Conservation (phyloP, 2,888 invertebrate genomes). For the Lochmaea capreae region DNA sequence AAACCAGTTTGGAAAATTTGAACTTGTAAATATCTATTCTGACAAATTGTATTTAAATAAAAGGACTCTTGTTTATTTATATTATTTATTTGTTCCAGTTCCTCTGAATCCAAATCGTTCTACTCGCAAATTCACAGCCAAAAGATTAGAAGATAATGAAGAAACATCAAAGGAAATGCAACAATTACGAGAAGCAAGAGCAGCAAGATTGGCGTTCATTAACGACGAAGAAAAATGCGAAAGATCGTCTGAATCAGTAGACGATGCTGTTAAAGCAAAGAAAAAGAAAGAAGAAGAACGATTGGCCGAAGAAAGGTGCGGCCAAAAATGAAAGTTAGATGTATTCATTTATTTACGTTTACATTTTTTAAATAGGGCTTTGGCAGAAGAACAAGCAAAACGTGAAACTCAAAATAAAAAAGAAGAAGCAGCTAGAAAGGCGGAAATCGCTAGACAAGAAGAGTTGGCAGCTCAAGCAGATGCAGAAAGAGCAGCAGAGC, state of each 20-base stretch:
- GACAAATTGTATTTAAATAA: too few species aligned
- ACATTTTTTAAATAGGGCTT: slow-evolving; percentile 61
- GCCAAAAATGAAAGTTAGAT: background rate
- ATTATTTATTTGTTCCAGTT: slow-evolving; percentile 49
- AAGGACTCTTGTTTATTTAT: background rate
- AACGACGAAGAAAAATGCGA: slow-evolving; percentile 66
- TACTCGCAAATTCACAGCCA: slow-evolving; percentile 74
- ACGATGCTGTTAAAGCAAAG: slow-evolving; percentile 68
- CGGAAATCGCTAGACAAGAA: slow-evolving; percentile 68
- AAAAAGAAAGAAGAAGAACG: slow-evolving; percentile 71
- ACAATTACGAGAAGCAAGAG: slow-evolving; percentile 74
- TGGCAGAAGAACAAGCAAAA: slow-evolving; percentile 70
- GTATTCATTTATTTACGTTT: background rate
- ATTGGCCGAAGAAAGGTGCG: slow-evolving; percentile 71
- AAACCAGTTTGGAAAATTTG: too few species aligned
- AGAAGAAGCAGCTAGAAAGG: slow-evolving; percentile 67
- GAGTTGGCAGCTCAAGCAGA: slow-evolving; percentile 66
- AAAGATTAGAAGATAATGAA: slow-evolving; percentile 65
- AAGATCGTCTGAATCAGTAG: slow-evolving; percentile 58
- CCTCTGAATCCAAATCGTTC: slow-evolving; percentile 75
- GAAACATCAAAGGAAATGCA: slow-evolving; percentile 59
- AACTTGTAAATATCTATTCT: too few species aligned
- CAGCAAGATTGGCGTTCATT: slow-evolving; percentile 72
- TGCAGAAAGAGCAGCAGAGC: slow-evolving; percentile 65
- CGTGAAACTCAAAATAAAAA: slow-evolving; percentile 68